phyloP scores from a whole-genome alignment of 2,113 vertebrate genomes.

The Solenodon paradoxus region DNA sequence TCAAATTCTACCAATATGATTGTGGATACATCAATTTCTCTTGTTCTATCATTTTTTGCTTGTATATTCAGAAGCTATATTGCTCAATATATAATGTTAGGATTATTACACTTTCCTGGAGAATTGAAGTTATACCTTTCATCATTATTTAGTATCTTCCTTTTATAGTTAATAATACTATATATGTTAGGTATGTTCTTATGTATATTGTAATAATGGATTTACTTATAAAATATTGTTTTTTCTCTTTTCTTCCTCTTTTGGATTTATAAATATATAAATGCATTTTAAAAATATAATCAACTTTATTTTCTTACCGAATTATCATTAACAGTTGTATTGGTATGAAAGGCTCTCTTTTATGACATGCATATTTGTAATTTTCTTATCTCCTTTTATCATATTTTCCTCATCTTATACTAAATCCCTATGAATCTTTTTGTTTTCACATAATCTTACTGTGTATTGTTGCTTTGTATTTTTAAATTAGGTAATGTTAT shows the following conservation, averaged over 20 bases:
- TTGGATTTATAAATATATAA: background rate
- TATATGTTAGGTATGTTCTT: background rate
- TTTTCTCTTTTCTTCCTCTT: background rate
- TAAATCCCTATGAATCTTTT: background rate
- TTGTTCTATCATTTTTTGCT: background rate
- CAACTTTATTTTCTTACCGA: background rate
- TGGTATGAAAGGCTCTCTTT: background rate
- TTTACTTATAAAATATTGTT: slow-evolving; percentile 5
- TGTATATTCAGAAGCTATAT: background rate
- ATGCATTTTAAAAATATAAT: background rate
- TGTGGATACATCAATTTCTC: background rate
- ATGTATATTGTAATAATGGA: background rate
- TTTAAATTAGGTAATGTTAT: background rate
- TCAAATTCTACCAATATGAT: background rate
- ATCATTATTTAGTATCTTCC: background rate
- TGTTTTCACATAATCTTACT: background rate
- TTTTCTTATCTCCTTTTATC: background rate
- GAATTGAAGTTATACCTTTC: background rate
- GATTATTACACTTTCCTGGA: background rate
- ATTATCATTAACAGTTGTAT: background rate
- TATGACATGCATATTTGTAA: background rate
- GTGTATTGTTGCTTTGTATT: background rate
- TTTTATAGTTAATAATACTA: background rate
- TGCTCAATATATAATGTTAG: background rate
- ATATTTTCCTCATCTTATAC: background rate